Base-by-base conservation (phyloP, 2,797 vertebrate species). In the Chelidonichthys spinosus region DNA sequence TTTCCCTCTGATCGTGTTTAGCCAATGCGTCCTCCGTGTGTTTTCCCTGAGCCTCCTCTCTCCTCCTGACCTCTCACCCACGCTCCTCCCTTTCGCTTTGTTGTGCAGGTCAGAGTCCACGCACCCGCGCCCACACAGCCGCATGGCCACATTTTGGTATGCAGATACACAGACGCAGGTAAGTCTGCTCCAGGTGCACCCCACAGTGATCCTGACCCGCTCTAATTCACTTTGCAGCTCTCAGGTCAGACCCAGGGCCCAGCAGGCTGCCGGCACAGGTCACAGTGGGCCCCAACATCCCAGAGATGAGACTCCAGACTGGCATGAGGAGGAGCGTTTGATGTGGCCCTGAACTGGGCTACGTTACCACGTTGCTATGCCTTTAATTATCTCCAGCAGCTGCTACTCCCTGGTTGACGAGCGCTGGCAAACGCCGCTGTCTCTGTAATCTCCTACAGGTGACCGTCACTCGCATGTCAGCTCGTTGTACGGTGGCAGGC, bases 311-410 rank as follows among this genome's bases (percentile, higher is more conserved):
- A 89, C 91, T 94, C 85, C 88, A 82, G 92, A 93, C 94, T 90
- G 90, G 93, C 92, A 91, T 82, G 87, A 92, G 77, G 89, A 85
- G 76, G 86, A 91, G 90, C 52, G 92, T 96, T 96, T 96, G 94
- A 96, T 95, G 93, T 95, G 86, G 35, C 73, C 77, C 71, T 83
- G 74, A 75, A 83, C 89, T 75, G 89, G 84, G 89, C 87, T 93
- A 83, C 90, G 94, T 95, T 96, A 95, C 95, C 92, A 85, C 81
- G 89, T 94, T 95, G 94, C 95, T 93, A 87, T 88, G 91, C 90
- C 72, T 92, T 94, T 96, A 96, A 98, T 97, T 95, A 96, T 95
- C 94, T 95, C 95, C 94, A 95, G 95, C 87, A 90, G 94, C 94
- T 94, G 94, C 89, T 91, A 85, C 89, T 96, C 96, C 94, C 95